Evolutionary conservation across 2,888 invertebrate species (phyloP), one percentile per base, ranked within the genome.

Genomic region (Augiades crinisus): DNA sequence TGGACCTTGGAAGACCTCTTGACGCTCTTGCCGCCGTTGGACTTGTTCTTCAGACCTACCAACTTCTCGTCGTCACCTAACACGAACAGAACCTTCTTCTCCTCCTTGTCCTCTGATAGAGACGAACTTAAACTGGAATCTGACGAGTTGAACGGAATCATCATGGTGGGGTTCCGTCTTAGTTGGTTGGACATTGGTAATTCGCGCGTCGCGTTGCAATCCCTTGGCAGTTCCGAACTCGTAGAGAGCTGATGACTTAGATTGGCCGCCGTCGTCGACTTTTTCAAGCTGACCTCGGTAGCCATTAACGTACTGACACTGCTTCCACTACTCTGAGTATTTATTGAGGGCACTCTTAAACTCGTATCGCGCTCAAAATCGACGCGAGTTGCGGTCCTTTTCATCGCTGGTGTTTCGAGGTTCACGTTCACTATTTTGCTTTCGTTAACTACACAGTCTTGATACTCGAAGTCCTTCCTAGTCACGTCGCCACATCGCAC

Each of bases 401-500:
- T 64, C 3, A 71, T 45, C 6, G 66, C 64, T 10, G 45, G 40
- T 17, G 31, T 44, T 41, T 63, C 62, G 1, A 63, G 37, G 37
- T 57, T 31, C 14, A 81, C 70, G 56, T 56, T 66, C 12, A 78
- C 64, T 44, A 80, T 71, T 72, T 73, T 70, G 61, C 76, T 78
- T 78, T 91, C 65, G 68, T 81, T 70, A 65, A 87, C 44, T 63
- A 65, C 64, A 55, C 70, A 68, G 43, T 77, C 68, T 65, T 78
- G 65, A 63, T 73, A 84, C n/a, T 67, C 61, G 54, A 74, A 86
- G 22, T 78, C 73, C n/a, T 81, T 91, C 65, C 91, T 78, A 62
- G 90, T 88, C 44, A 95, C 92, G 67, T 94, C 93, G 61, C 93
- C 93, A 77, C 95, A 96, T 37, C 96, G 92, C 56, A 98, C 92